These are phyloP conservation scores for Tenualosa thibaudeaui DNA, from an alignment of 2,797 vertebrate species.

Conservation along the genomic window DNA sequence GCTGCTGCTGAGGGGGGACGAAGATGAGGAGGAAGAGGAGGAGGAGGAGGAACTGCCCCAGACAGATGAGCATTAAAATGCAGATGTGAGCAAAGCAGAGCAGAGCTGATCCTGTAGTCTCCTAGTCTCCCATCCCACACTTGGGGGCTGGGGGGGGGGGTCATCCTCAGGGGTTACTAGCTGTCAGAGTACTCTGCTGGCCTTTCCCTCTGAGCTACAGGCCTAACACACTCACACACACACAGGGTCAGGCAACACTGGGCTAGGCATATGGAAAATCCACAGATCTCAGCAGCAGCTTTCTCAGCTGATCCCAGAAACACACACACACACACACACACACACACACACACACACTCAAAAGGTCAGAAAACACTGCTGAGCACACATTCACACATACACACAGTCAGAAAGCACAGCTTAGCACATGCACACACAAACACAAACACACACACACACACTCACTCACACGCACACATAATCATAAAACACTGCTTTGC, in stretches of 20 bases:
- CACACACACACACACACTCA: neutral
- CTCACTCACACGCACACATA: too few relatives aligned
- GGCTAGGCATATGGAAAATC: slow-evolving; percentile 21
- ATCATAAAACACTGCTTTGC: too few relatives aligned
- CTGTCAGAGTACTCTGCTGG: neutral
- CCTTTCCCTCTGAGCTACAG: neutral
- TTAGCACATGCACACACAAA: neutral
- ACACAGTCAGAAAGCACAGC: neutral
- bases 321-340: neutral
- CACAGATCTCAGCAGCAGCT: slow-evolving; percentile 1
- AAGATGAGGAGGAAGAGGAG: too few relatives aligned
- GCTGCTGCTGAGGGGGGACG: neutral
- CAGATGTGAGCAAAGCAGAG: neutral
- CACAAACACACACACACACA: neutral
- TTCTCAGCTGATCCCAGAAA: neutral
- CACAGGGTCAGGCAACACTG: neutral
- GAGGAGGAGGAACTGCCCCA: slow-evolving; percentile 5
- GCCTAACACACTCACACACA: neutral
- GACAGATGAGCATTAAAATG: slow-evolving; percentile 19
- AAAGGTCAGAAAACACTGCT: neutral
- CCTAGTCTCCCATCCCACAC: too few relatives aligned
- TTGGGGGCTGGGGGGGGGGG: neutral
- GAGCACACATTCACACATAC: neutral
- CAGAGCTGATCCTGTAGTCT: too few relatives aligned
- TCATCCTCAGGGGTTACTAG: neutral